phyloP scores from a whole-genome alignment of 2,113 vertebrate species.

The Puffinus mauretanicus region DNA sequence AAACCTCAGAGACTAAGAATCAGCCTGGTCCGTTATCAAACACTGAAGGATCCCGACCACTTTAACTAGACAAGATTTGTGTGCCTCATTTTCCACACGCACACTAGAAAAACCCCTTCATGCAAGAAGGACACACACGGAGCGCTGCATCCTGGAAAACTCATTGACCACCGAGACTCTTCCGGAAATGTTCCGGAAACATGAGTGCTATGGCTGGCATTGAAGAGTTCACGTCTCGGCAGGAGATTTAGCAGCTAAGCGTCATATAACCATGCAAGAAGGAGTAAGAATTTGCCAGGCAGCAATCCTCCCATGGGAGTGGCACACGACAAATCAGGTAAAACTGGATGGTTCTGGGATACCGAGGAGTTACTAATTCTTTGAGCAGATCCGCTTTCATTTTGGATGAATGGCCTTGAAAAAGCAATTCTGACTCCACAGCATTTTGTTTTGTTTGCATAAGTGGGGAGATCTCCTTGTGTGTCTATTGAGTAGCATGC shows the following conservation, averaged over 20 bases:
- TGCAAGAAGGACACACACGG: background rate
- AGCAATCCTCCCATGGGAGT: conserved; percentile 22
- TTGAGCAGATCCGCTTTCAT: background rate
- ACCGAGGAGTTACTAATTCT: background rate
- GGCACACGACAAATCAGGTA: conserved; percentile 30
- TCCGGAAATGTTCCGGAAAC: background rate
- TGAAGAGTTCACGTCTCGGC: background rate
- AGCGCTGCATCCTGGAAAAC: background rate
- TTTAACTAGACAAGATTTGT: background rate
- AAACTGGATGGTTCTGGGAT: conserved; percentile 17
- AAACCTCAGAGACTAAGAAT: background rate
- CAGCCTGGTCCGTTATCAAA: background rate
- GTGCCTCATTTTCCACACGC: background rate
- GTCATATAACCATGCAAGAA: fast-evolving
- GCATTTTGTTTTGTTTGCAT: background rate
- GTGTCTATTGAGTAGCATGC: background rate
- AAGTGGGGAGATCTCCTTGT: background rate
- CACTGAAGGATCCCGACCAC: background rate
- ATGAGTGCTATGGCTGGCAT: fast-evolving
- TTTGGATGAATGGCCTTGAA: conserved; percentile 11
- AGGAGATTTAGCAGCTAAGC: background rate
- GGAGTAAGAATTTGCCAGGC: background rate
- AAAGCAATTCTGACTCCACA: background rate
- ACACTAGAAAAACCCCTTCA: background rate
- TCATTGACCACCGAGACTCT: background rate